Base-by-base conservation (phyloP, 2,888 invertebrate species). In the Eudemis profundana region DNA sequence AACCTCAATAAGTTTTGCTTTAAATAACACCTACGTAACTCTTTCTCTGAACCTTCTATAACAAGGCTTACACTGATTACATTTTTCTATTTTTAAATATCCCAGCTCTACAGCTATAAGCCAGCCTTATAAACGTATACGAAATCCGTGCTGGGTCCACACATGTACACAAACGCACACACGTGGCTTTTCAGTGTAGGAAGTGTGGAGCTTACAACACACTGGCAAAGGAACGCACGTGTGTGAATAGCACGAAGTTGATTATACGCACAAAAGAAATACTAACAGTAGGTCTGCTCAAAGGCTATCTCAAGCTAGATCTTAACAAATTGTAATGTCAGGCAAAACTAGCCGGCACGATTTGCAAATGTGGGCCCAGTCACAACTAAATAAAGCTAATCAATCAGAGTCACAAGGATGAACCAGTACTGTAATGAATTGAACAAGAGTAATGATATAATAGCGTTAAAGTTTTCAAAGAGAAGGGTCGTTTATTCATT, bases 151-250 rank as follows among this genome's bases (percentile, higher is more conserved):
- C 63, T 36, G 47, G 14, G 33, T 33, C 27, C 50, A 59, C 57
- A 64, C 64, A 59, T 38, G n/a, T 10, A 47, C 14, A 33, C 38
- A 23, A 21, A 12, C 17, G 19, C 53, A 44, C 42, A 61, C 57
- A 68, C 61, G 21, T 40, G 42, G 4, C 68, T 69, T 69, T 72
- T 72, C 68, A 68, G 68, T 70, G 72, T 71, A 74, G 69, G 67
- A 72, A 69, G 72, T 69, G 82, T 84, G 82, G 79, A 83, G 81
- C 79, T 72, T 71, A 68, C 50, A 53, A 65, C 73, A 75, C 76
- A 75, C 75, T 67, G 71, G 72, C 73, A 72, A 72, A 80, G 75
- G 60, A 68, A 80, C 82, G 67, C 83, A 84, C 82, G 85, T 83
- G 83, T 72, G 69, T 70, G 73, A 70, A 73, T 73, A 63, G 68